phyloP scores from a whole-genome alignment of 2,888 invertebrate species.

The Ditula angustiorana region DNA sequence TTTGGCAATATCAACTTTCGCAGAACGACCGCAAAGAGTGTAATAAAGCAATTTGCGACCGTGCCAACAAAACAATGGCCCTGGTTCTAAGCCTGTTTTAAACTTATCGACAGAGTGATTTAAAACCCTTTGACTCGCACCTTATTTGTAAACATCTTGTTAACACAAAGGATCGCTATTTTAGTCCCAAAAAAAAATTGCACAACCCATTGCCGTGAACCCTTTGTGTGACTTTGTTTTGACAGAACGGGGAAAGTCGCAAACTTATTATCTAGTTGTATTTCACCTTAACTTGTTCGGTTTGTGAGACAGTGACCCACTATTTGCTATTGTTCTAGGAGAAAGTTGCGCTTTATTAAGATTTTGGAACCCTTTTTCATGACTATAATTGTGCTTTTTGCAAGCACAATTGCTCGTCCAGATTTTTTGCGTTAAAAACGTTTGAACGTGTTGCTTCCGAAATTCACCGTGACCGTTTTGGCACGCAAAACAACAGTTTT shows the following conservation, averaged over 20 bases:
- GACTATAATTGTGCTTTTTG: no score
- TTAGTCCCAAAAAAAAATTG: conserved; percentile 74
- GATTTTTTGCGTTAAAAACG: conserved; percentile 47
- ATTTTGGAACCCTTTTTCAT: conserved; percentile 69
- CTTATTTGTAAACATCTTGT: conserved; percentile 82
- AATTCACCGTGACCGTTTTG: conserved; percentile 29
- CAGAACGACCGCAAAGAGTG: conserved; percentile 66
- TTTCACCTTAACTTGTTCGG: conserved; percentile 63
- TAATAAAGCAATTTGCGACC: conserved; percentile 84
- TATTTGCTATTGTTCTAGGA: conserved; percentile 64
- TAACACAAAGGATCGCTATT: conserved; percentile 77
- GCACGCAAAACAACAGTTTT: conserved; percentile 32
- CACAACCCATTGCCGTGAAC: conserved; percentile 78
- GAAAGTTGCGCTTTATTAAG: conserved; percentile 71
- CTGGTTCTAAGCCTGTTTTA: conserved; percentile 82
- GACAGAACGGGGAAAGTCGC: conserved; percentile 67
- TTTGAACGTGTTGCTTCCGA: conserved; percentile 45
- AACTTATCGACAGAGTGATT: conserved; percentile 84
- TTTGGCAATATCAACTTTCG: conserved; percentile 80
- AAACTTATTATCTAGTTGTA: conserved; percentile 47
- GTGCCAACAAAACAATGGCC: conserved; percentile 81
- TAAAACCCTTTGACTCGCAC: conserved; percentile 83
- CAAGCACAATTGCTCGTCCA: conserved; percentile 46
- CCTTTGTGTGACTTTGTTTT: conserved; percentile 66
- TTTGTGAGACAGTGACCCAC: conserved; percentile 58